Percentiles rank a stretch among this genome's conserved stretches.
phyloP scores from a whole-genome alignment of 23 tunicate species.

The Ciona savignyi region DNA sequence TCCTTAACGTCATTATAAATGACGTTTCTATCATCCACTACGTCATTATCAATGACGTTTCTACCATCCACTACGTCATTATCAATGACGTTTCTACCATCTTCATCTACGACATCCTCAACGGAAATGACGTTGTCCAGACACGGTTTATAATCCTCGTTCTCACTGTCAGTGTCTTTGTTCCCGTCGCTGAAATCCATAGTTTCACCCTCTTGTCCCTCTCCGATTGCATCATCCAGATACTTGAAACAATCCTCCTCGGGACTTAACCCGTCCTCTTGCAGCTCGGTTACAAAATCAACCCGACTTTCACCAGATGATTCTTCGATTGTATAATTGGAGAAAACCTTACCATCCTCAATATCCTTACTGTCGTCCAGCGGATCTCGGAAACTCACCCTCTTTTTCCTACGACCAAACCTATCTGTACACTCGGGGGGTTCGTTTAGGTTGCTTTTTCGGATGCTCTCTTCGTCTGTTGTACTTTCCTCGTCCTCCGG shows the following conservation, averaged over 20 bases:
- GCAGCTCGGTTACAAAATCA: neutral
- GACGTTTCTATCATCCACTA: no score
- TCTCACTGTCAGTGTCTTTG: neutral
- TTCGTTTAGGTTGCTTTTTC: no score
- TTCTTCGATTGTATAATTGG: neutral
- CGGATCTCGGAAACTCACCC: neutral
- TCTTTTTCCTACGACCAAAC: constrained; percentile 41
- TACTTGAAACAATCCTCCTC: neutral
- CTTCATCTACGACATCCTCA: neutral
- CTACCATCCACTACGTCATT: no score
- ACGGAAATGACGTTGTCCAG: neutral
- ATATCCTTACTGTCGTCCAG: neutral
- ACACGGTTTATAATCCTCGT: neutral
- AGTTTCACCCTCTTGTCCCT: neutral
- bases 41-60: no score
- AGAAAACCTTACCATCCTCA: neutral
- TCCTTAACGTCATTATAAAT: no score
- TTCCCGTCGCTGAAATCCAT: neutral
- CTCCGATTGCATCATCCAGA: neutral
- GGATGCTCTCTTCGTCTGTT: no score
- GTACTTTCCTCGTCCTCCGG: no score
- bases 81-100: no score
- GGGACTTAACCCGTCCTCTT: neutral
- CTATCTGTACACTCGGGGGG: neutral
- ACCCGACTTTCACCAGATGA: neutral